Conservation (phyloP, 2,113 vertebrate genomes). For the Mionectes macconnelli region DNA sequence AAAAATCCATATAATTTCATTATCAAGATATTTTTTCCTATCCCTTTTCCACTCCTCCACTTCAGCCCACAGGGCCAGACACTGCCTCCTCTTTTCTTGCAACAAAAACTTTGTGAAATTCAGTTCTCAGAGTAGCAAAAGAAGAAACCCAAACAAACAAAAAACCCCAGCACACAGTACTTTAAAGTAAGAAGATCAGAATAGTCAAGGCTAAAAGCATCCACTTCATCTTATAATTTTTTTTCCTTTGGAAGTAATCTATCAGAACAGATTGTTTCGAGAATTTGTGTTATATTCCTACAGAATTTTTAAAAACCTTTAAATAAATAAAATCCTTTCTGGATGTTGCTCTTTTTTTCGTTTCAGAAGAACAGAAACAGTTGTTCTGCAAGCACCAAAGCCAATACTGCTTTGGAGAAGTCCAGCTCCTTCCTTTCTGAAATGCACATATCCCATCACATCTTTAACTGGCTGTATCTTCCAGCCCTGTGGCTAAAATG, state of each 20-base stretch:
- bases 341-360: background rate
- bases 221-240: background rate
- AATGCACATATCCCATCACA: background rate
- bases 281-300: background rate
- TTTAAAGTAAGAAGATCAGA: background rate
- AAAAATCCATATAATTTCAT: background rate
- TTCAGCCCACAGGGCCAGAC: background rate
- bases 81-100: background rate
- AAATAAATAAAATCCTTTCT: background rate
- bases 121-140: background rate
- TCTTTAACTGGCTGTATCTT: background rate
- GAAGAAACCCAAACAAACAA: background rate
- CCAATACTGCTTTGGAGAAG: background rate
- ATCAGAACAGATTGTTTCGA: background rate
- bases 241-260: background rate
- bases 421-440: background rate
- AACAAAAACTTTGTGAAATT: background rate
- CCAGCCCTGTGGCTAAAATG: background rate
- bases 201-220: background rate
- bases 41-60: fast-evolving
- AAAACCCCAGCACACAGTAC: fast-evolving
- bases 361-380: background rate
- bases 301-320: background rate
- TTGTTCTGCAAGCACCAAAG: background rate
- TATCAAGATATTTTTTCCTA: background rate